A percentile compares a stretch with the other conserved stretches of the same genome.
These are phyloP conservation scores for Eledona agricola DNA, from an alignment of 2,888 invertebrate species.

Conservation along the genomic window DNA sequence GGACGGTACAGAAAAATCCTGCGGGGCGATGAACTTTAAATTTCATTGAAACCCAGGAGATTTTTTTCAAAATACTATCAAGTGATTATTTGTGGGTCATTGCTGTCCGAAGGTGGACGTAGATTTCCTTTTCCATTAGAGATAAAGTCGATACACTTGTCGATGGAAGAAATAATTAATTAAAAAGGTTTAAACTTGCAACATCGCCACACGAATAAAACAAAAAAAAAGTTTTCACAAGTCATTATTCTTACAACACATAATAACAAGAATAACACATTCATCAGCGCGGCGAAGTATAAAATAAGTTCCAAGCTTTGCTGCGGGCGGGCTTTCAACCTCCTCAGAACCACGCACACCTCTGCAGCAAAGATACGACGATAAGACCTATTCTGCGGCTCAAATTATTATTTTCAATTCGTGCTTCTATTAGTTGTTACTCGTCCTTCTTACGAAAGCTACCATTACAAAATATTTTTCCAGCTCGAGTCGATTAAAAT, in stretches of 20 bases:
- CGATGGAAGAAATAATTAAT: constrained; percentile 2
- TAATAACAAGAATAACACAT: constrained; percentile 21
- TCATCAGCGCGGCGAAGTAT: constrained; percentile 10
- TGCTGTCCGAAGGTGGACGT: constrained; percentile 13
- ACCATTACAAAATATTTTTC: too few relatives aligned
- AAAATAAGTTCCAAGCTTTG: constrained; percentile 11
- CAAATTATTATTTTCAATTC: constrained; percentile 28
- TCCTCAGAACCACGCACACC: constrained; percentile 15
- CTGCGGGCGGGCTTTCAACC: constrained; percentile 3
- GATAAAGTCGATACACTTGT: too few relatives aligned
- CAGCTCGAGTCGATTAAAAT: too few relatives aligned
- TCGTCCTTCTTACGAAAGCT: constrained; percentile 26
- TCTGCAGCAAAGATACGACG: constrained; percentile 16
- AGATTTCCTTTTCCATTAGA: constrained; percentile 2
- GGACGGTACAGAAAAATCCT: constrained; percentile 28
- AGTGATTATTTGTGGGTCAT: too few relatives aligned
- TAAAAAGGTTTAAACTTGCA: constrained; percentile 8
- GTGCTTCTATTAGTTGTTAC: constrained; percentile 22
- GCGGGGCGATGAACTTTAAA: constrained; percentile 21
- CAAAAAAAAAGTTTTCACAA: constrained; percentile 9
- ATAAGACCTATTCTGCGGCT: constrained; percentile 13
- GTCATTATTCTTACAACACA: constrained; percentile 15
- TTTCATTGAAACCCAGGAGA: constrained; percentile 8
- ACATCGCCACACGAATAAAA: constrained; percentile 10
- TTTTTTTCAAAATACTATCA: constrained; percentile 1